Conservation (phyloP, 2,888 invertebrate species). For the Drosophila barbarae region DNA sequence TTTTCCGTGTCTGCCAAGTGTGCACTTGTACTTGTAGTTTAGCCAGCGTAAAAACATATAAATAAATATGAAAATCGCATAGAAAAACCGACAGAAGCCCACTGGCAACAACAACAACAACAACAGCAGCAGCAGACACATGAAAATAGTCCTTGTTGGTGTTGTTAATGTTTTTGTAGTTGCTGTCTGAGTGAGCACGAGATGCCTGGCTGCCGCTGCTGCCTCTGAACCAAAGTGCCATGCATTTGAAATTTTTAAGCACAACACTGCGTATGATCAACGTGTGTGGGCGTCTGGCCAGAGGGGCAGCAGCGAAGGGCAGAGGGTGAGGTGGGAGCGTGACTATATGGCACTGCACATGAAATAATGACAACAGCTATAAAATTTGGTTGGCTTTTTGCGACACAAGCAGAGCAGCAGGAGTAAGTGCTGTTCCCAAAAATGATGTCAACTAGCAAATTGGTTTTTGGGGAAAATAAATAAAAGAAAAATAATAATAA, state of each 20-base stretch:
- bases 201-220: conserved; percentile 21
- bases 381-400: conserved; percentile 70
- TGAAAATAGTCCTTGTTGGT: conserved; percentile 48
- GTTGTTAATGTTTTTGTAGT: conserved; percentile 31
- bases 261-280: conserved; percentile 73
- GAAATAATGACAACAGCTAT: conserved; percentile 71
- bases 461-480: conserved; percentile 6
- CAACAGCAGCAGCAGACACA: conserved; percentile 27
- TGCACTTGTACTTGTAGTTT: conserved; percentile 70
- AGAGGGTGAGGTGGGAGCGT: conserved; percentile 10
- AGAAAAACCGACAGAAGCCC: conserved; percentile 36
- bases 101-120: conserved; percentile 17
- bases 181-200: conserved; percentile 45
- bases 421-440: conserved; percentile 14
- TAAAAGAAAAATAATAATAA: not conserved
- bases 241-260: conserved; percentile 71
- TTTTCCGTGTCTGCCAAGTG: conserved; percentile 59
- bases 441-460: conserved; percentile 5
- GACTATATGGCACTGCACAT: conserved; percentile 53
- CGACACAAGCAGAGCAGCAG: conserved; percentile 46
- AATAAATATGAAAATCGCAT: conserved; percentile 69
- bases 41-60: conserved; percentile 71
- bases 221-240: conserved; percentile 58
- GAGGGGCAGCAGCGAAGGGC: not conserved
- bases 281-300: conserved; percentile 32